Conservation (phyloP, 2,797 vertebrate species). For the Notamacropus eugenii region DNA sequence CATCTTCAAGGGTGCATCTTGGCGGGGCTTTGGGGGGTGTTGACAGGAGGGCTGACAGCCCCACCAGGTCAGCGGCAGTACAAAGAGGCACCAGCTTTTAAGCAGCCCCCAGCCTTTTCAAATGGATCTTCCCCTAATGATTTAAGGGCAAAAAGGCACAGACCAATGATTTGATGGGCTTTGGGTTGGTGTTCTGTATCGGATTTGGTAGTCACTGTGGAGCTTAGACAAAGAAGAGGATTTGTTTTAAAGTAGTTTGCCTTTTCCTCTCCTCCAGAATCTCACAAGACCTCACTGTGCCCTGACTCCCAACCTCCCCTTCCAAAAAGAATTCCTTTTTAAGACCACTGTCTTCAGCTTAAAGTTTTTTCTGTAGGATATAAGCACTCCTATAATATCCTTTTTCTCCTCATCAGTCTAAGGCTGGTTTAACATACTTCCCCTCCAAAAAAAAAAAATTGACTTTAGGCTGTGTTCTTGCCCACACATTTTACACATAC, state of each 20-base stretch:
- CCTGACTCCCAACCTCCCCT: neutral
- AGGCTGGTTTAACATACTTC: neutral
- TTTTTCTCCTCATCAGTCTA: neutral
- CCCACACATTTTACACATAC: neutral
- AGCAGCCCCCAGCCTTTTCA: neutral
- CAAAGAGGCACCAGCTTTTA: neutral
- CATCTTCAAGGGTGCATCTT: neutral
- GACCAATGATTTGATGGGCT: neutral
- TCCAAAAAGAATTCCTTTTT: neutral
- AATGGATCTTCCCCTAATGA: neutral
- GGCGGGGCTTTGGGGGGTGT: neutral
- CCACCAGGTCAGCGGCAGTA: neutral
- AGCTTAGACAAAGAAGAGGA: neutral
- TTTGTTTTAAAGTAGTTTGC: neutral
- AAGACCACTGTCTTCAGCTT: neutral
- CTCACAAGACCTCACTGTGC: neutral
- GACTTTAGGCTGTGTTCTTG: neutral
- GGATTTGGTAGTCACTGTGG: neutral
- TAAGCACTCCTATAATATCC: neutral
- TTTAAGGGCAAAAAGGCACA: neutral
- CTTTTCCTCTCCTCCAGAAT: neutral
- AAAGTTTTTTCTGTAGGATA: neutral
- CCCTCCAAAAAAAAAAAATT: neutral
- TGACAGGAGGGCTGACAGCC: neutral
- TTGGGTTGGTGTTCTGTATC: neutral